Evolutionary conservation across 2,888 invertebrate genomes (phyloP).

Genomic region (Oxyscelio sp.): DNA sequence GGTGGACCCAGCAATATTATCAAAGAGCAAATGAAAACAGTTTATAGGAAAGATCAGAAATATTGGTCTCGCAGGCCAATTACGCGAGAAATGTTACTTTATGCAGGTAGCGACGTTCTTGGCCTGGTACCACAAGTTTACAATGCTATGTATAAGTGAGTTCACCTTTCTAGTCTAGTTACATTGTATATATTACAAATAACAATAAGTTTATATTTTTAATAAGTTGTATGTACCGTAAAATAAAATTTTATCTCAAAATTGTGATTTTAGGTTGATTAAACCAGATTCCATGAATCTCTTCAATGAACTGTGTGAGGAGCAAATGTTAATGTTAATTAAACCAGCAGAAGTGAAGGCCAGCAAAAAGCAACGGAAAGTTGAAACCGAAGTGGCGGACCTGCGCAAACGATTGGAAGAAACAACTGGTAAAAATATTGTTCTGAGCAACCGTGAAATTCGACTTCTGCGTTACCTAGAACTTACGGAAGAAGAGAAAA

Average conservation of each 20-base stretch:
- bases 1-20: conserved; percentile 96
- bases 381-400: conserved; percentile 96
- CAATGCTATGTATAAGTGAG: conserved; percentile 91
- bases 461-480: conserved; percentile 96
- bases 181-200: neutral
- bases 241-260: conserved; percentile 24
- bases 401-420: conserved; percentile 94
- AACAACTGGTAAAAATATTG: conserved; percentile 94
- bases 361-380: conserved; percentile 96
- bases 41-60: conserved; percentile 95
- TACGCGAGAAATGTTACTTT: conserved; percentile 96
- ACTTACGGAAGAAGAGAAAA: conserved; percentile 97
- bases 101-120: conserved; percentile 96
- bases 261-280: conserved; percentile 90
- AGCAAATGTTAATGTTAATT: conserved; percentile 94
- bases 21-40: conserved; percentile 96
- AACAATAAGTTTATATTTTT: neutral
- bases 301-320: conserved; percentile 95
- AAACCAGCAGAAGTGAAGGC: conserved; percentile 95
- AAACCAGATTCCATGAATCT: conserved; percentile 92
- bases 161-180: conserved; percentile 22
- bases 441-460: conserved; percentile 97
- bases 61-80: conserved; percentile 97
- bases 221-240: too few relatives aligned
- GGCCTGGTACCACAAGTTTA: conserved; percentile 95